Base-by-base conservation (phyloP, 2,113 vertebrate species). In the Datnioides undecimradiatus region DNA sequence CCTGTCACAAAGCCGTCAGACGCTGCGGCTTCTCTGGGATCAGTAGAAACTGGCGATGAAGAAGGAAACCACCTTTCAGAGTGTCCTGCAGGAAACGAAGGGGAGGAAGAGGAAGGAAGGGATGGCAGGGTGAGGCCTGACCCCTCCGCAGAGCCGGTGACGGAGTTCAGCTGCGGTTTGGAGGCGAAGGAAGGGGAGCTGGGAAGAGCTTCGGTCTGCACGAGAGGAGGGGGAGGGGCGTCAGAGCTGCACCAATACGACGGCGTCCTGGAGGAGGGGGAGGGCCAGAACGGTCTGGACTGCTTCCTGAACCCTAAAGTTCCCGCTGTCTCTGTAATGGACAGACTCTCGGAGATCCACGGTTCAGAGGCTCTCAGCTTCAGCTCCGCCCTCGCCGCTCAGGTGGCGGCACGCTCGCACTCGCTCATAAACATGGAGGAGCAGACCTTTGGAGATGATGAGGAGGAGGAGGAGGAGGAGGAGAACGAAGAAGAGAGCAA, bases 361-460 rank as follows among this genome's bases (percentile, higher is more conserved):
- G 93, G 95, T 89, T 92, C 96, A 0, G 92, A 96, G 49, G 92
- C 95, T n/a, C 94, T 98, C 76, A 96, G 94, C 93, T 96, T 99
- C 86, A 95, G 96, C 74, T 97, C 97, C 8, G 93, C 96, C 58
- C 88, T 99, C 14, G 98, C 98, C 11, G 95, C 96, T 41, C 96
- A 99, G 92, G 98, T 95, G 87, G 97, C 96, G 38, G 96, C 97
- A 21, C 95, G 94, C 51, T 99, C 98, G 3, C 95, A 97, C 23
- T 88, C 96, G 52, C 97, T 98, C 87, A 91, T 95, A 85, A 88
- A 91, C 88, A 96, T 97, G 95, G 94, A 96, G 88, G 98, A 99
- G 87, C 96, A 97, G 93, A 99, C 96, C 77, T 99, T 98, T 62
- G 97, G 95, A 69, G 97, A 98, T 68, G 96, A 97, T 0, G 95